These are phyloP conservation scores for Smittia aterrima DNA, from an alignment of 2,888 invertebrate species.

Conservation along the genomic window DNA sequence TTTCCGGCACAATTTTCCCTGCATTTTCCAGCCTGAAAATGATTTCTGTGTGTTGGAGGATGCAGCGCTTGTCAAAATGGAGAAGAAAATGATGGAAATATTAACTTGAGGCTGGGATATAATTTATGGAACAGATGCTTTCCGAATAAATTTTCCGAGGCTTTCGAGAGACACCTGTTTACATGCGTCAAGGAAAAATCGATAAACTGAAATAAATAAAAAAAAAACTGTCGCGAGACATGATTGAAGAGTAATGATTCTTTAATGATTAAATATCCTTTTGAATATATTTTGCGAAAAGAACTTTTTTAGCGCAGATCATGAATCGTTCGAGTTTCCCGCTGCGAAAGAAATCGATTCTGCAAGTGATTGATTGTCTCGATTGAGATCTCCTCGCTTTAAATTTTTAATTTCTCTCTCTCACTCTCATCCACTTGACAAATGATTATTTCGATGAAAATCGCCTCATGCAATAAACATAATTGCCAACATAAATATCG, in stretches of 20 bases:
- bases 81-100: conserved; percentile 27
- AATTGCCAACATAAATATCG: conserved; percentile 37
- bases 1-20: neutral
- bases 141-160: conserved; percentile 32
- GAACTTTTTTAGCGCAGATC: neutral
- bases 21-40: neutral
- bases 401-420: conserved; percentile 3
- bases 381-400: neutral
- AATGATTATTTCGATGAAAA: conserved; percentile 17
- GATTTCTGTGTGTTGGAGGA: neutral
- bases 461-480: conserved; percentile 34
- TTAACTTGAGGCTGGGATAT: conserved; percentile 29
- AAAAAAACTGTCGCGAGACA: conserved; percentile 11
- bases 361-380: neutral
- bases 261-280: conserved; percentile 3
- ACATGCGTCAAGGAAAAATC: conserved; percentile 16
- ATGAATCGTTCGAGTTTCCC: neutral
- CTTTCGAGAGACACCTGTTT: conserved; percentile 31
- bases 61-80: conserved; percentile 20
- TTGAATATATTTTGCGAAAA: neutral
- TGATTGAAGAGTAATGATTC: conserved; percentile 26
- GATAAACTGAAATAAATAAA: neutral
- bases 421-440: neutral
- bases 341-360: conserved; percentile 11
- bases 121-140: conserved; percentile 38